Base-by-base conservation (phyloP, 2,113 vertebrate species). In the Atlantisia rogersi region DNA sequence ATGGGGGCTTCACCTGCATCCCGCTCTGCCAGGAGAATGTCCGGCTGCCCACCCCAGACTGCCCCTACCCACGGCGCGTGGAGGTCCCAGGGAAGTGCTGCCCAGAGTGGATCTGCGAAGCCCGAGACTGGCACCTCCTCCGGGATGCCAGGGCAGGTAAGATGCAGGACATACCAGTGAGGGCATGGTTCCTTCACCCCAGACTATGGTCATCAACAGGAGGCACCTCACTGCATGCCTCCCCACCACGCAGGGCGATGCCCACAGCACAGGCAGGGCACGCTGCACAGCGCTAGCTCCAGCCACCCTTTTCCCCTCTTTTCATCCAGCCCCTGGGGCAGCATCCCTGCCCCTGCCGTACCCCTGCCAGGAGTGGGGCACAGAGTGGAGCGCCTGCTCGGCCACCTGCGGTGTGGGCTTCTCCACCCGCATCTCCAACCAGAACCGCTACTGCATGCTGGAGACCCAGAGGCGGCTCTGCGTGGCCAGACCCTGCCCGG, bases 101-200 rank as follows among this genome's bases (percentile, higher is more conserved):
- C 86, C 98, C 98, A 1, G 98, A 99, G 92, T 99, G 99, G 99
- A 97, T 99, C 96, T 99, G 99, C 7, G 98, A 99, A 63, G 97
- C 95, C 81, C 93, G 93, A 69, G 97, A 98, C n/a, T 98, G 37
- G 97, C 97, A 96, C 22, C n/a, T 77, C 42, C 94, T 60, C 37
- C 74, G 4, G 40, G 91, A 86, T 28, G 70, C 97, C 40, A 94
- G 97, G 67, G 82, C 98, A 98, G 98, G 99, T 99, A 94, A 87
- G 32, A 42, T 10, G 31, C 78, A 56, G 37, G 50, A 39, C 12
- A 13, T 15, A 5, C 4, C 17, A 26, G 31, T 4, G 35, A 63
- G 12, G 35, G 21, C 7, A 7, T 5, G 46, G 37, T 20, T 10
- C 52, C 42, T 81, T 63, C 63, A 39, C 17, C 29, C 53, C 64